Evolutionary conservation across 2,888 invertebrate species (phyloP).

Genomic region (Lottia scabra): DNA sequence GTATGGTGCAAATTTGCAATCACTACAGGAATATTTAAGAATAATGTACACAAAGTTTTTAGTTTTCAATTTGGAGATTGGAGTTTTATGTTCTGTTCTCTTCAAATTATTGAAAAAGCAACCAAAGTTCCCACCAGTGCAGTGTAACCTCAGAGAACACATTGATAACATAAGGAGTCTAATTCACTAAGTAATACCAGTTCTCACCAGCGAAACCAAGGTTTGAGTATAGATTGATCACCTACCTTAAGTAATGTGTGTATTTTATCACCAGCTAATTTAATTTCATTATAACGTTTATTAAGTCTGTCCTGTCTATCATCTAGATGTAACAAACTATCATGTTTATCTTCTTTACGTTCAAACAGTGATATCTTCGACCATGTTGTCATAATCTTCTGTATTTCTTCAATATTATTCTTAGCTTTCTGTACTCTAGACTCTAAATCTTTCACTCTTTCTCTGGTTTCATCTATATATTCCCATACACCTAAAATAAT

Average conservation of each 20-base stretch:
- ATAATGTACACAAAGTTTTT: too few relatives aligned
- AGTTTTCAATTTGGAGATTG: too few relatives aligned
- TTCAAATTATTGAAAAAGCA: too few relatives aligned
- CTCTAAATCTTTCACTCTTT: slow-evolving; percentile 84
- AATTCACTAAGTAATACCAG: neutral
- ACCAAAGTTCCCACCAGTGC: too few relatives aligned
- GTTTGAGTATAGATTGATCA: neutral
- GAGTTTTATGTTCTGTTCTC: too few relatives aligned
- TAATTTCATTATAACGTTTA: slow-evolving; percentile 85
- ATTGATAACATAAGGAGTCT: too few relatives aligned
- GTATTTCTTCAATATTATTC: slow-evolving; percentile 84
- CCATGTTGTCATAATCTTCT: slow-evolving; percentile 85
- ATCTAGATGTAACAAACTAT: slow-evolving; percentile 84
- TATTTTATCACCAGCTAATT: slow-evolving; percentile 80
- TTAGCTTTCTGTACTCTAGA: slow-evolving; percentile 85
- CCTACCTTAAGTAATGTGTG: slow-evolving; percentile 76
- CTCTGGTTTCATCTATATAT: slow-evolving; percentile 83
- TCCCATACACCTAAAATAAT: slow-evolving; percentile 78
- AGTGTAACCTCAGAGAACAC: too few relatives aligned
- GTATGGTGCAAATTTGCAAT: too few relatives aligned
- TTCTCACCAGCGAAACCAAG: too few relatives aligned
- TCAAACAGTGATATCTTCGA: slow-evolving; percentile 87
- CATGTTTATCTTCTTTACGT: slow-evolving; percentile 87
- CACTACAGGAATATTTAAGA: too few relatives aligned
- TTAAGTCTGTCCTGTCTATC: slow-evolving; percentile 82